phyloP scores from a whole-genome alignment of 2,888 invertebrate species.

The Drosophila nr. medialis region DNA sequence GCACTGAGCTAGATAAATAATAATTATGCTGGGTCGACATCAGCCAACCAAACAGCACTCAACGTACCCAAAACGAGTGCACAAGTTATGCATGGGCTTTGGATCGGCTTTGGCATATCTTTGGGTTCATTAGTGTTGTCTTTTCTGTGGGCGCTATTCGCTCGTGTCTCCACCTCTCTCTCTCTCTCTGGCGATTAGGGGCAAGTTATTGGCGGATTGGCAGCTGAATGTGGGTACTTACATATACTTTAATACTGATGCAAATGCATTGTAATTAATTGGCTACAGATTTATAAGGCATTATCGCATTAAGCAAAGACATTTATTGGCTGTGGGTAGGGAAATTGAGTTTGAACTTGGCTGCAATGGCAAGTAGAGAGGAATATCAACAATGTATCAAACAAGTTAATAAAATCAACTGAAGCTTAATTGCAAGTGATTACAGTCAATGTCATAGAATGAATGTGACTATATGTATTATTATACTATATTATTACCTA shows the following conservation, averaged over 20 bases:
- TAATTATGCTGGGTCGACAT: conserved; percentile 73
- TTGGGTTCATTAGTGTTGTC: conserved; percentile 71
- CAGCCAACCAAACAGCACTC: conserved; percentile 45
- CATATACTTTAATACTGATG: conserved; percentile 21
- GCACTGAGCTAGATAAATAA: conserved; percentile 75
- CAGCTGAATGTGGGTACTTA: conserved; percentile 53
- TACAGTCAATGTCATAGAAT: neutral
- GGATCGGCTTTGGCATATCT: conserved; percentile 66
- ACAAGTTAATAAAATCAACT: conserved; percentile 29
- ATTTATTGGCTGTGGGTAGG: conserved; percentile 37
- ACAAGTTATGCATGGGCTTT: conserved; percentile 49
- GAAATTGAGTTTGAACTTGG: conserved; percentile 13
- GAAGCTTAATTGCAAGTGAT: conserved; percentile 1
- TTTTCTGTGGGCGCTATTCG: conserved; percentile 67
- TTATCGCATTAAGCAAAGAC: conserved; percentile 58
- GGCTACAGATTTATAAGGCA: conserved; percentile 62
- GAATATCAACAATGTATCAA: conserved; percentile 13
- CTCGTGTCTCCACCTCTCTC: conserved; percentile 11
- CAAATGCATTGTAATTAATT: conserved; percentile 64
- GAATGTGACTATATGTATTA: no score
- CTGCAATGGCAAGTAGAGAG: conserved; percentile 8
- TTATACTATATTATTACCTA: no score
- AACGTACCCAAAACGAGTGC: conserved; percentile 58
- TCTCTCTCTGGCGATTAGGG: conserved; percentile 54
- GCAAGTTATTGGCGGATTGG: conserved; percentile 69